A percentile compares a stretch with the other conserved stretches of the same genome.
phyloP scores from a whole-genome alignment of 2,113 vertebrate species.

The Tringa solitaria region DNA sequence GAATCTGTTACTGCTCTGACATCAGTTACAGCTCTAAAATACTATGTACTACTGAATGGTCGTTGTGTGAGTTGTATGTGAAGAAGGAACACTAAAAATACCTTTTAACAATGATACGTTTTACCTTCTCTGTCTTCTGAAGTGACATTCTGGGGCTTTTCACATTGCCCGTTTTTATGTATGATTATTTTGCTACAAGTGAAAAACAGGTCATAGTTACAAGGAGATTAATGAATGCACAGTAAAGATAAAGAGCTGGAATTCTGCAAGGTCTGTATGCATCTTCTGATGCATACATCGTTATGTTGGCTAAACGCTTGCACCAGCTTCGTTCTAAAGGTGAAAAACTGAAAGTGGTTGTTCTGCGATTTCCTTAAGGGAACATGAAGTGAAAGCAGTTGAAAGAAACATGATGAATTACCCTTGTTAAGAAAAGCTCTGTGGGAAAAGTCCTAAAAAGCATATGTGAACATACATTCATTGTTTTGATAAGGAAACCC shows the following conservation, averaged over 20 bases:
- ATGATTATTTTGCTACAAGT: background rate
- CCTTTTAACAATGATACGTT: background rate
- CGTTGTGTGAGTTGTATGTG: background rate
- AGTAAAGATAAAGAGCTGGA: background rate
- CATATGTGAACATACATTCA: background rate
- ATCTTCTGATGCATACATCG: background rate
- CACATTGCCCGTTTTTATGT: background rate
- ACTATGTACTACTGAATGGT: accelerated
- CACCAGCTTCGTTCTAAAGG: background rate
- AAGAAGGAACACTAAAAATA: background rate
- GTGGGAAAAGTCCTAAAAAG: background rate
- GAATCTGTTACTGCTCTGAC: background rate
- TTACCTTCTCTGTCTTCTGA: background rate
- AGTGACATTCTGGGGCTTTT: background rate
- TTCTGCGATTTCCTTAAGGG: background rate
- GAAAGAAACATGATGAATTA: background rate
- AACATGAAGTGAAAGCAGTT: background rate
- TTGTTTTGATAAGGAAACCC: background rate
- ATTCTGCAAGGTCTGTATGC: background rate
- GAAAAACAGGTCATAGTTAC: background rate
- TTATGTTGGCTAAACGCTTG: background rate
- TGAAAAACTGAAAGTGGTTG: background rate
- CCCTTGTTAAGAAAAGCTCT: background rate
- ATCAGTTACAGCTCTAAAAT: background rate
- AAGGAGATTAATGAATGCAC: background rate